A percentile compares a stretch with the other conserved stretches of the same genome.
Evolutionary conservation across 2,797 vertebrate genomes (phyloP).

Genomic region (Ctenosaura bakeri): DNA sequence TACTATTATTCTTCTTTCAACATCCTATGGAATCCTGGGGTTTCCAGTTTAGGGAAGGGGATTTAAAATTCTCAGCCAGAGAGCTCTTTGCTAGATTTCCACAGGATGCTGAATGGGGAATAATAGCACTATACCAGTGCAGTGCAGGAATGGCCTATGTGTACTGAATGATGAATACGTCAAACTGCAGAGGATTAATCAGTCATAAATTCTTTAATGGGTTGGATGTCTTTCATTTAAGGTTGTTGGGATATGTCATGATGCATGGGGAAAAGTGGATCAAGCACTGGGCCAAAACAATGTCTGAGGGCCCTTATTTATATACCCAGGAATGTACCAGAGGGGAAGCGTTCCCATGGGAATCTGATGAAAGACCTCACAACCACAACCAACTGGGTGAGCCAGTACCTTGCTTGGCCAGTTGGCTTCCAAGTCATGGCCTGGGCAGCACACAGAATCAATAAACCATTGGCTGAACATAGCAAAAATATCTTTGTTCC

Average conservation of each 20-base stretch:
- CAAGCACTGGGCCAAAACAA: not conserved
- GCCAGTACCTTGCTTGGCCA: not conserved
- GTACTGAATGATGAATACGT: no score
- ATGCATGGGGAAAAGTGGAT: not conserved
- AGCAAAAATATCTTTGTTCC: not conserved
- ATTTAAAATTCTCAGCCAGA: no score
- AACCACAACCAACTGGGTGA: not conserved
- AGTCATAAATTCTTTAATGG: not conserved
- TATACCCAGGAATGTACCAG: not conserved
- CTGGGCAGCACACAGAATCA: not conserved
- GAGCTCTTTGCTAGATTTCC: no score
- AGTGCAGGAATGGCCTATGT: no score
- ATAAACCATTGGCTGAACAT: not conserved
- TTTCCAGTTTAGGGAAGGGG: no score
- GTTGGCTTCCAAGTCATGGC: not conserved
- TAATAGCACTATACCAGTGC: no score
- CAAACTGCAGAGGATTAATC: not conserved
- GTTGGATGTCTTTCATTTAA: not conserved
- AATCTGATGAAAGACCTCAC: not conserved
- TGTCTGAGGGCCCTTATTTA: not conserved
- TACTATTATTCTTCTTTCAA: no score
- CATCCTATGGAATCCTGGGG: no score
- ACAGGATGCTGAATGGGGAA: no score
- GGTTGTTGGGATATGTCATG: not conserved
- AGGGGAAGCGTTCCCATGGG: not conserved